Percentiles rank a stretch among this genome's conserved stretches.
Evolutionary conservation across 2,797 vertebrate species (phyloP).

Genomic region (Gymnopithys bicolor): DNA sequence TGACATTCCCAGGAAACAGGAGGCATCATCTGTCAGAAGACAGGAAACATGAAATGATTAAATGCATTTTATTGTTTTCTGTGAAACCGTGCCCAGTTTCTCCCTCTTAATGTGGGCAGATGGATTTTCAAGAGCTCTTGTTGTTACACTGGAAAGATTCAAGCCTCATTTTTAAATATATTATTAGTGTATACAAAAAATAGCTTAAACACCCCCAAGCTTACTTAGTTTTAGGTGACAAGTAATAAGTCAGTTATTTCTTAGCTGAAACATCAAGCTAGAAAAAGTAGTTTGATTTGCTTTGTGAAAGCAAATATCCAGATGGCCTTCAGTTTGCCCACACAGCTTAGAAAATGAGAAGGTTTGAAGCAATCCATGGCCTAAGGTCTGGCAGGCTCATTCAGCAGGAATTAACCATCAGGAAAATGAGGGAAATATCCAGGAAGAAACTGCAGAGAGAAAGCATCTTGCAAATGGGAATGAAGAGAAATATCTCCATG

Average conservation of each 20-base stretch:
- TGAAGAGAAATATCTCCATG: background rate
- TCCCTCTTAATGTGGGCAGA: conserved; percentile 46
- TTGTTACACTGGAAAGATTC: background rate
- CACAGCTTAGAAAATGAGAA: background rate
- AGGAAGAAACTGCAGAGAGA: background rate
- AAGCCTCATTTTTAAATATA: background rate
- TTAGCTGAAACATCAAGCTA: background rate
- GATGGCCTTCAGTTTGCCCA: background rate
- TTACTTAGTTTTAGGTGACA: background rate
- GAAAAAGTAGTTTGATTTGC: background rate
- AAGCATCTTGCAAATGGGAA: background rate
- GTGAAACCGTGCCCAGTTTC: conserved; percentile 58
- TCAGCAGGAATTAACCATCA: background rate
- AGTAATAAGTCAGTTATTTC: background rate
- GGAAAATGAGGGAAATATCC: background rate
- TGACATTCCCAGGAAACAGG: conserved; percentile 50
- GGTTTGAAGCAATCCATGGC: background rate
- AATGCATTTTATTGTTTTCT: conserved; percentile 56
- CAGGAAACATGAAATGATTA: conserved; percentile 39
- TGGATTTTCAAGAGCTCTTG: conserved; percentile 33
- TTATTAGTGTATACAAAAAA: background rate
- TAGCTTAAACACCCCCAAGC: background rate
- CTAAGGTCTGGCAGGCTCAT: background rate
- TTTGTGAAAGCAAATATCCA: background rate
- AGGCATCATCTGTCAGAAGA: conserved; percentile 40